Evolutionary conservation across 2,888 invertebrate genomes (phyloP).

Genomic region (Nomada ruficornis): DNA sequence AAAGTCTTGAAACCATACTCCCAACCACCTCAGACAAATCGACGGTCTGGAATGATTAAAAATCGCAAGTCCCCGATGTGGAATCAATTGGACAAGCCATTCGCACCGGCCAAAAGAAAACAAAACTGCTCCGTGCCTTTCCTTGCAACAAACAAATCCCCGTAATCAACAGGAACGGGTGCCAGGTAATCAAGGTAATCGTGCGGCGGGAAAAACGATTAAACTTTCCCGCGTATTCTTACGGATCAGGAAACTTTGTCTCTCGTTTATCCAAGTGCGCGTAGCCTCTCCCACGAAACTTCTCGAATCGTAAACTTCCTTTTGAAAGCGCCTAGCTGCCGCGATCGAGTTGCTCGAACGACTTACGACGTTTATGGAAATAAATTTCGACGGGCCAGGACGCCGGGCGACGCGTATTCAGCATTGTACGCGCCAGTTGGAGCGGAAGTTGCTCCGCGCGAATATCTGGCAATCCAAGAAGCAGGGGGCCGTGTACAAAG

Average conservation of each 20-base stretch:
- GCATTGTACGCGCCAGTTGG: constrained; percentile 42
- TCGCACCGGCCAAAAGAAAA: not conserved
- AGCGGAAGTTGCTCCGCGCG: constrained; percentile 43
- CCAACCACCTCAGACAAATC: too few species aligned
- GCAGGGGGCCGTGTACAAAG: constrained; percentile 48
- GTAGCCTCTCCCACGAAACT: not conserved
- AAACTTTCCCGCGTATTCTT: constrained; percentile 2
- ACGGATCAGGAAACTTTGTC: constrained; percentile 8
- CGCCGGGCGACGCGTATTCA: constrained; percentile 1
- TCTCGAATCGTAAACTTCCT: constrained; percentile 20
- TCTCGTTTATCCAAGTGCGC: not conserved
- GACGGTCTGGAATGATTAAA: too few species aligned
- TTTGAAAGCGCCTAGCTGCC: not conserved
- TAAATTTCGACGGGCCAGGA: constrained; percentile 35
- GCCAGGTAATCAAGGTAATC: constrained; percentile 4
- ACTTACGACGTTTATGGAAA: constrained; percentile 51
- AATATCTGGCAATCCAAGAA: constrained; percentile 62
- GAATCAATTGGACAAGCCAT: too few species aligned
- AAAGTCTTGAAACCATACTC: too few species aligned
- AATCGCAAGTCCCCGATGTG: too few species aligned
- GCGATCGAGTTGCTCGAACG: constrained; percentile 16
- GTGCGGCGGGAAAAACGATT: not conserved
- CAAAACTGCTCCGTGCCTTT: not conserved
- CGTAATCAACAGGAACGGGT: not conserved
- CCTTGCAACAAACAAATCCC: not conserved